Conservation (phyloP, 2,113 vertebrate genomes). For the Saimiri boliviensis region DNA sequence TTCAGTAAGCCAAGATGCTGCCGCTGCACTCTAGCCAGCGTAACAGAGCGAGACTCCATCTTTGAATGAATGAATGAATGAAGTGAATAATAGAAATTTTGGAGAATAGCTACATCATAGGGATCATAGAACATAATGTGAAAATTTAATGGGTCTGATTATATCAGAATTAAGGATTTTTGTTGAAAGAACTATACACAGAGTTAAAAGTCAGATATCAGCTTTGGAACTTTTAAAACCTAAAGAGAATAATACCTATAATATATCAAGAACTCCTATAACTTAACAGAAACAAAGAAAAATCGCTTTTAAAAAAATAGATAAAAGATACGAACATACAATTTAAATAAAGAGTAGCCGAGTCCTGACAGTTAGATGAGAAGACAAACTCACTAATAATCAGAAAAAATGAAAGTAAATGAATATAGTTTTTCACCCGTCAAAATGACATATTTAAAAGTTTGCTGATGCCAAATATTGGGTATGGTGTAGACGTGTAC, state of each 20-base stretch:
- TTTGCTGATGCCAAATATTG: background rate
- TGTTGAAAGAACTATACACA: background rate
- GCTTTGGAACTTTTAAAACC: constrained; percentile 37
- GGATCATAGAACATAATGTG: background rate
- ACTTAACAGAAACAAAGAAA: background rate
- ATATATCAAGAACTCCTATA: background rate
- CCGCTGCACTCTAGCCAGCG: too few species aligned
- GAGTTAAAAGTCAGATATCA: background rate
- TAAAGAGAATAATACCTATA: background rate
- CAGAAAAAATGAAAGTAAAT: background rate
- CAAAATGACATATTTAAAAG: background rate
- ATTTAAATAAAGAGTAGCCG: background rate
- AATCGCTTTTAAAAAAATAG: constrained; percentile 16
- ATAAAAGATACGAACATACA: background rate
- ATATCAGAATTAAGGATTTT: background rate
- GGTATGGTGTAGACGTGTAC: background rate
- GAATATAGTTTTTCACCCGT: background rate
- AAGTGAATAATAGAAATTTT: background rate
- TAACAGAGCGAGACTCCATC: too few species aligned
- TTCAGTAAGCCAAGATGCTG: too few species aligned
- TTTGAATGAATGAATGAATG: too few species aligned
- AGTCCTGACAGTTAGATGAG: background rate
- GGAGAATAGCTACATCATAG: background rate
- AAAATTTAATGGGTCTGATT: constrained; percentile 7
- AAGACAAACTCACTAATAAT: background rate